Base-by-base conservation (phyloP, 2,113 vertebrate genomes). In the Acanthisitta chloris region DNA sequence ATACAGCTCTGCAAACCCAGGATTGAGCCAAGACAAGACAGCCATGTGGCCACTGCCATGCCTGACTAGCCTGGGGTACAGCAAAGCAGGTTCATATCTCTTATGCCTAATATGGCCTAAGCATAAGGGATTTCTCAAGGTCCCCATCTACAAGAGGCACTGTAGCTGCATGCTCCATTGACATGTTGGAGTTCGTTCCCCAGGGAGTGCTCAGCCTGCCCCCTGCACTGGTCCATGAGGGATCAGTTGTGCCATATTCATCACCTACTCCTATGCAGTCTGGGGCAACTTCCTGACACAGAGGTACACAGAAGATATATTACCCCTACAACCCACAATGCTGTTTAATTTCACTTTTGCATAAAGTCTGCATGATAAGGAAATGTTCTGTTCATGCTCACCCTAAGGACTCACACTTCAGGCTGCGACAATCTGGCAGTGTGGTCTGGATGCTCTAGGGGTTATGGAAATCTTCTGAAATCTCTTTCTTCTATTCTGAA, bases 31-130 rank as follows among this genome's bases (percentile, higher is more conserved):
- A 46, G 61, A 65, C 0, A 4, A 52, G 13, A 14, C 48, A 77
- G 31, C 19, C 25, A 18, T 1, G 6, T 25, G 24, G 13, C 20
- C 52, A 20, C 52, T 33, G 40, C n/a, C 0, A 0, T 14, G 17
- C 48, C 46, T 46, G 36, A 52, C 15, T 46, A 73, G 54, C 34
- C n/a, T 3, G 1, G 43, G 19, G 26, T 25, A 40, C 8, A 24
- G 42, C 25, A 72, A 81, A 86, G 26, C 33, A 69, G 54, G 21
- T 9, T 31, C 45, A 76, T 52, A 17, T 25, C 26, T 65, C 40
- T 61, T 31, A 14, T 16, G 38, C 51, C 40, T 38, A 36, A 54
- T 10, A 8, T 1, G 28, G 36, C 45, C 72, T 42, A 38, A 89
- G 89, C 26, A 57, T 16, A 52, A 67, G 33, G 18, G 33, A 61